Evolutionary conservation across 2,797 vertebrate genomes (phyloP), one percentile per base, ranked within the genome.

Genomic region (Hippoglossus hippoglossus): DNA sequence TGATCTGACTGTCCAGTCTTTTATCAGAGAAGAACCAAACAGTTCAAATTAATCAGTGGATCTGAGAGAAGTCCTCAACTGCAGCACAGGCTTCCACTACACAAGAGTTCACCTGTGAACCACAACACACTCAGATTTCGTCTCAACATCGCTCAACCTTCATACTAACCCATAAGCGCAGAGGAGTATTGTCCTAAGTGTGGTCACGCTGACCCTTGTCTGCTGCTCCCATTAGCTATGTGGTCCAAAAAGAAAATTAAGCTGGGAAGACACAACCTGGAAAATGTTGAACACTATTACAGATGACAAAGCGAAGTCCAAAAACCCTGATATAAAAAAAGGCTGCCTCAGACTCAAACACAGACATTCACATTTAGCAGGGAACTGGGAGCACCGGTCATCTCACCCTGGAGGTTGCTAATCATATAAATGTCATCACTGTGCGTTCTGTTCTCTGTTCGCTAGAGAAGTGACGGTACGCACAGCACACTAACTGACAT

Each of bases 401-500:
- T 60, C 52, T 82, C 55, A 62, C 26, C 49, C 64, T 16, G 4
- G 46, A 72, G 55, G 24, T 18, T 67, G 50, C 55, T 74, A 49
- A 82, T 52, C 50, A 67, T 77, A 57, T 71, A 69, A 80, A 83
- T 67, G 73, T 71, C 69, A 54, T 75, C 85, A 84, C 66, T 84
- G 78, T 61, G 63, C 24, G 44, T 77, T 73, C 71, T 87, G 82
- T 84, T 83, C 65, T 79, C 61, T 75, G 63, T 71, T 78, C 44
- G 18, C 46, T 36, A 50, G 53, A 72, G 57, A 52, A 79, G 71
- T 44, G 67, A 71, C n/a, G 47, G 75, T 59, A 63, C 22, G 7
- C 67, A 47, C 76, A 59, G 71, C 67, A 56, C 71, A 25, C 73
- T 59, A 54, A 66, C 63, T 87, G 82, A 86, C 80, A 86, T 89